phyloP scores from a whole-genome alignment of 2,797 vertebrate genomes.

The Lithobates sylvaticus region DNA sequence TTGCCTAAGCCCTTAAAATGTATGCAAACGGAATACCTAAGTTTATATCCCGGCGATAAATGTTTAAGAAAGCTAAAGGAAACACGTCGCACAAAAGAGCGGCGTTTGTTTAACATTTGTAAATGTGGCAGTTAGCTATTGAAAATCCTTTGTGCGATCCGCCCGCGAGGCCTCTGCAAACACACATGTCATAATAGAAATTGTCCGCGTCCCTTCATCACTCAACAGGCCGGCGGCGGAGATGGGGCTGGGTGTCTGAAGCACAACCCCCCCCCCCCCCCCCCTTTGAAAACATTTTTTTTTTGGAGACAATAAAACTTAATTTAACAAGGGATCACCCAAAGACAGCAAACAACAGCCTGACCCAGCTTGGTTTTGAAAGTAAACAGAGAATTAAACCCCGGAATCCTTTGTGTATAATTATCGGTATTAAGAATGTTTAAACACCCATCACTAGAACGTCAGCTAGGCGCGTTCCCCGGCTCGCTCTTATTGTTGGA shows the following conservation, averaged over 20 bases:
- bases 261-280: background rate
- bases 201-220: constrained; percentile 58
- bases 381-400: constrained; percentile 62
- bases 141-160: constrained; percentile 31
- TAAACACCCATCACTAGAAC: constrained; percentile 18
- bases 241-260: constrained; percentile 61
- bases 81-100: constrained; percentile 48
- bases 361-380: constrained; percentile 40
- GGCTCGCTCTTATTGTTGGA: background rate
- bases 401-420: constrained; percentile 64
- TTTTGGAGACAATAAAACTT: constrained; percentile 49
- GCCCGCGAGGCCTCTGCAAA: constrained; percentile 62
- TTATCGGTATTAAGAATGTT: constrained; percentile 62
- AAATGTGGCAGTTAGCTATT: constrained; percentile 56
- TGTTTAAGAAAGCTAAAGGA: constrained; percentile 55
- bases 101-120: constrained; percentile 57
- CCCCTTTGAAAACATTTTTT: constrained; percentile 47
- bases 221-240: constrained; percentile 63
- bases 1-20: constrained; percentile 39
- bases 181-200: constrained; percentile 64
- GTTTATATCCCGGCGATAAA: constrained; percentile 56
- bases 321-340: constrained; percentile 50
- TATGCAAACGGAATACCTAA: constrained; percentile 52
- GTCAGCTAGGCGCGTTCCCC: background rate
- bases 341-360: constrained; percentile 64